Percentiles rank a stretch among this genome's conserved stretches.
Conservation (phyloP, 2,797 vertebrate genomes). For the Gobionotothen gibberifrons region DNA sequence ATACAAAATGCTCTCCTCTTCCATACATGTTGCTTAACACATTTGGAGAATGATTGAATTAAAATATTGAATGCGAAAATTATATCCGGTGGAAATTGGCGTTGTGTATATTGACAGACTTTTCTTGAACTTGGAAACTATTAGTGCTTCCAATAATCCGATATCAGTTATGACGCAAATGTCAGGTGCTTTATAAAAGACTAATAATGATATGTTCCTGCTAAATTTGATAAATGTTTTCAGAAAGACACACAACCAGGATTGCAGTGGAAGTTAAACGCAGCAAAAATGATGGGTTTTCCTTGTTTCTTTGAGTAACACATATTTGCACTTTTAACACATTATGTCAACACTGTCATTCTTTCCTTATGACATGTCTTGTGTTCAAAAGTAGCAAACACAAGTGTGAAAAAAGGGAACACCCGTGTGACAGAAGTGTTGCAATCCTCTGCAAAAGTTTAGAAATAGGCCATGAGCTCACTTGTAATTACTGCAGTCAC, state of each 20-base stretch:
- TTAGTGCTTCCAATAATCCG: no score
- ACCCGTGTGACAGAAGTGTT: constrained; percentile 2
- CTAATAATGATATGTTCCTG: background rate
- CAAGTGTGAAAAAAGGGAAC: background rate
- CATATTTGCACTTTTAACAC: background rate
- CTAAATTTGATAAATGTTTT: background rate
- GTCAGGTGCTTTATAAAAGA: no score
- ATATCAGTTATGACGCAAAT: no score
- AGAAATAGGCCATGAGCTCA: constrained; percentile 40
- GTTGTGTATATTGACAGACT: background rate
- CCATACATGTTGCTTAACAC: background rate
- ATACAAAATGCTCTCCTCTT: background rate
- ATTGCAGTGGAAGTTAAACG: background rate
- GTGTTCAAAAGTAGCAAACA: constrained; percentile 1
- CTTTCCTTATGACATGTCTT: background rate
- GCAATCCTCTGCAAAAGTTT: constrained; percentile 33
- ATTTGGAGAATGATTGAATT: background rate
- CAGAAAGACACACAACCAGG: background rate
- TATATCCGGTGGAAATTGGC: background rate
- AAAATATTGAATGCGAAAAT: background rate
- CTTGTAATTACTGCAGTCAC: constrained; percentile 38
- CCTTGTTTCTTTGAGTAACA: background rate
- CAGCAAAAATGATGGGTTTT: background rate
- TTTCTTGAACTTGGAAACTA: no score
- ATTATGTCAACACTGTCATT: background rate